A percentile compares a stretch with the other conserved stretches of the same genome.
These are phyloP conservation scores for Leptothorax acervorum DNA, from an alignment of 2,888 invertebrate species.

Conservation along the genomic window DNA sequence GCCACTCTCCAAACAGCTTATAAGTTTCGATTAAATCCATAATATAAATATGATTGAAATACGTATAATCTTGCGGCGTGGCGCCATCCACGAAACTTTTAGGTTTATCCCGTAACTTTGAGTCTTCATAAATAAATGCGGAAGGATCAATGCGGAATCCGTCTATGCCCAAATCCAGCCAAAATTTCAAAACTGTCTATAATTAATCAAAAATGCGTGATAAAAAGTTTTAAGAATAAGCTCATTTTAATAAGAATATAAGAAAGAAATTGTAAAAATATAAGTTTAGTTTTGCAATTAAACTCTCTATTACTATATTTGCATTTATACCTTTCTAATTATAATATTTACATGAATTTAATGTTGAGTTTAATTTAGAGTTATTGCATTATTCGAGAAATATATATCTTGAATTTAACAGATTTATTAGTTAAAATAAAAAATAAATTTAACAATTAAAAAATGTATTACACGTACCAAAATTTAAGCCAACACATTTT, in stretches of 20 bases:
- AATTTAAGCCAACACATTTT: too few species aligned
- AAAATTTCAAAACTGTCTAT: slow-evolving; percentile 90
- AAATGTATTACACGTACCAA: too few species aligned
- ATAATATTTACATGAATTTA: neutral
- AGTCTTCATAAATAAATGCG: slow-evolving; percentile 88
- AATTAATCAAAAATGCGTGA: neutral
- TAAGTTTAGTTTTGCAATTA: neutral
- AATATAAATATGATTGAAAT: slow-evolving; percentile 89
- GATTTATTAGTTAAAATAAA: too few species aligned
- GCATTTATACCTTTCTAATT: neutral
- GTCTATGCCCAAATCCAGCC: slow-evolving; percentile 94
- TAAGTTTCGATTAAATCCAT: slow-evolving; percentile 88
- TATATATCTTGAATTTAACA: too few species aligned
- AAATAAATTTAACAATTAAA: too few species aligned
- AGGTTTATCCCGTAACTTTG: slow-evolving; percentile 88
- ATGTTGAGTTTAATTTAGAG: too few species aligned
- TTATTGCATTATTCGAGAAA: too few species aligned
- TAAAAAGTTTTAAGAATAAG: too few species aligned
- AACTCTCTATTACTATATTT: neutral
- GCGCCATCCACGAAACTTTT: slow-evolving; percentile 83
- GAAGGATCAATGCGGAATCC: slow-evolving; percentile 95
- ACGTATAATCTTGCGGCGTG: slow-evolving; percentile 86
- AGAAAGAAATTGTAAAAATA: too few species aligned
- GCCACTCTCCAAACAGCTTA: slow-evolving; percentile 87
- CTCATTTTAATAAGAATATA: too few species aligned